These are phyloP conservation scores for Drosophila phalerata DNA, from an alignment of 2,888 invertebrate genomes.

Conservation along the genomic window DNA sequence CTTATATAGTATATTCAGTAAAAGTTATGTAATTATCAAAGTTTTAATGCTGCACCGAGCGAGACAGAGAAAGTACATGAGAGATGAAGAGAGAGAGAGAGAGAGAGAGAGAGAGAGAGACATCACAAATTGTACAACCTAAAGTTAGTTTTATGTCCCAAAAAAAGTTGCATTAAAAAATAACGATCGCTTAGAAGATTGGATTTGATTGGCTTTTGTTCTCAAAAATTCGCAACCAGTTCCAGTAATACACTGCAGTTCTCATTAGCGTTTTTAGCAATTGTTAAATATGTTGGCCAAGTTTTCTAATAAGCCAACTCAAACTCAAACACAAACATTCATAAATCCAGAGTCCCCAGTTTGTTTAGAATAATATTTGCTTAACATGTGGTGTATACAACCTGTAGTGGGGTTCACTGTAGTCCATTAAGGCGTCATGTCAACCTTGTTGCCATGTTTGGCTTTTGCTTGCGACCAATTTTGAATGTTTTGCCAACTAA, in stretches of 20 bases:
- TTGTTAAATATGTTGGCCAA: conserved; percentile 20
- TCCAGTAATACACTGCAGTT: neutral
- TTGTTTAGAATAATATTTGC: conserved; percentile 42
- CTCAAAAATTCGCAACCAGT: conserved; percentile 23
- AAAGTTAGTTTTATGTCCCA: conserved; percentile 20
- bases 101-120: conserved; percentile 17
- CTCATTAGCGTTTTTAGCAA: neutral
- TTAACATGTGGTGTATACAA: neutral
- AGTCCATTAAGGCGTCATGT: neutral
- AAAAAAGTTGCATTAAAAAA: neutral
- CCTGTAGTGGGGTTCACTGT: neutral
- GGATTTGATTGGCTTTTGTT: conserved; percentile 9
- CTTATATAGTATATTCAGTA: conserved; percentile 26
- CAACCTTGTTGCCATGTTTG: conserved; percentile 24
- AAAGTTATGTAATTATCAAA: conserved; percentile 81
- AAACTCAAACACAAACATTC: conserved; percentile 2
- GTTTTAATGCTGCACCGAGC: conserved; percentile 72
- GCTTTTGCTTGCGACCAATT: conserved; percentile 41
- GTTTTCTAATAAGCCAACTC: conserved; percentile 36
- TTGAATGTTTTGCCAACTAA: conserved; percentile 45
- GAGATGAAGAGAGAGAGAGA: neutral
- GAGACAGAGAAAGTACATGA: conserved; percentile 6
- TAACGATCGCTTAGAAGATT: conserved; percentile 19
- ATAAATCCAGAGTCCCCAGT: conserved; percentile 3
- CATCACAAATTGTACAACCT: conserved; percentile 46